Evolutionary conservation across 2,113 vertebrate genomes (phyloP), one percentile per base, ranked within the genome.

Genomic region (Bombycilla garrulus): DNA sequence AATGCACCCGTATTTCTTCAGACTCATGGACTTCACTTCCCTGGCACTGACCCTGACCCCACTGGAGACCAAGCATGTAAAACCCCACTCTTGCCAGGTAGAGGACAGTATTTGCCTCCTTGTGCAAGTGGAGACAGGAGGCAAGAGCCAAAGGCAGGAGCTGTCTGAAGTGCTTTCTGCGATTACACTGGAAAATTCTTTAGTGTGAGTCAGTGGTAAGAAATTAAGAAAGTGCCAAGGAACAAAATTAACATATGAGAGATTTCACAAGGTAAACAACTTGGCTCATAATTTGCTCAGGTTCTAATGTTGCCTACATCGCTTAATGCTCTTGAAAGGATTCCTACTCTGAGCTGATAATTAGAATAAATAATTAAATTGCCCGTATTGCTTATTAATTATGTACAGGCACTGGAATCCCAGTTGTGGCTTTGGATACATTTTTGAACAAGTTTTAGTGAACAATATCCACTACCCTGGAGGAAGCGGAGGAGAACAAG

Each of bases 171-270:
- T 47, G 48, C 22, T 38, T 86, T 95, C 84, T 86, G 57, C 56
- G 90, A 15, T 91, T 67, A 50, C n/a, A 19, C 15, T 29, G 64
- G 78, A 76, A 96, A 96, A 90, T 61, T 73, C 40, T 88, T 86
- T 47, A 82, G 25, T 0, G 0, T 69, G 66, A 81, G 15, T 77
- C 65, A 78, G 61, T 1, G 4, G 13, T 29, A 80, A 90, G 92
- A 92, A 81, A 85, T 60, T 48, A 79, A 48, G 81, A 67, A 80
- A 74, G 66, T 5, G 2, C 11, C 33, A 69, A 85, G 66, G 54
- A 82, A 45, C 14, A 92, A 74, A 66, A 61, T 64, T 81, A 91
- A 82, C 54, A 50, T 24, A 44, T 4, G 8, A 74, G 25, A 88
- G n/a, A 19, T 80, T 96, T 86, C 58, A 66, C 29, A 66, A 84